Base-by-base conservation (phyloP, 2,888 invertebrate species). In the Sturmia bella region DNA sequence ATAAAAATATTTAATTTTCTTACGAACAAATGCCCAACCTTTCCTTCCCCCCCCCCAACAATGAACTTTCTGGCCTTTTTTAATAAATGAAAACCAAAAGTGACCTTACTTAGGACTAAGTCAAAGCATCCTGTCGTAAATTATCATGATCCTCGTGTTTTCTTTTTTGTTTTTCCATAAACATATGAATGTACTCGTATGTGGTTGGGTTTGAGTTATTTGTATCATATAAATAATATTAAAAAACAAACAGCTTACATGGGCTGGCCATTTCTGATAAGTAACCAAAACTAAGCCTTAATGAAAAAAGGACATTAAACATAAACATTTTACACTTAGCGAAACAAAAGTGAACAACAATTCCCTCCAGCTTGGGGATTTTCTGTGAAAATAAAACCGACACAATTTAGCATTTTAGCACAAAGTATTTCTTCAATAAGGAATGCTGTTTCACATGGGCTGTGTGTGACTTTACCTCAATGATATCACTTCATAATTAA, bases 131-230 rank as follows among this genome's bases (percentile, higher is more conserved):
- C 77, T 66, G 69, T 84, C 85, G 85, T 85, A 85, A 85, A 85
- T 85, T 84, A 85, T 83, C 81, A 75, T 80, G 81, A 85, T 84
- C 83, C 84, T 84, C 72, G 69, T 61, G 66, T 76, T 32, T 32
- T 32, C 6, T 9, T 32, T 7, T 7, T 32, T 32, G 12, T 78
- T 59, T 56, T 32, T 27, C 41, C 43, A 48, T 21, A 57, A 41
- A 15, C 19, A 15, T 54, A 15, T 3, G 7, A 7, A 45, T 52
- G 32, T 5, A 15, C 15, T 13, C 5, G 4, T 48, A 13, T 64
- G 15, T 11, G n/a, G 21, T n/a, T 66, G 41, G 21, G 39, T 56
- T 37, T 57, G 59, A 32, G 82, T 74, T 72, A 79, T 83, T 79
- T 83, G 75, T 83, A 66, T 73, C 66, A 72, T 73, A 79, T 73